phyloP scores from a whole-genome alignment of 2,888 invertebrate species.

The Eupithecia abbreviata region DNA sequence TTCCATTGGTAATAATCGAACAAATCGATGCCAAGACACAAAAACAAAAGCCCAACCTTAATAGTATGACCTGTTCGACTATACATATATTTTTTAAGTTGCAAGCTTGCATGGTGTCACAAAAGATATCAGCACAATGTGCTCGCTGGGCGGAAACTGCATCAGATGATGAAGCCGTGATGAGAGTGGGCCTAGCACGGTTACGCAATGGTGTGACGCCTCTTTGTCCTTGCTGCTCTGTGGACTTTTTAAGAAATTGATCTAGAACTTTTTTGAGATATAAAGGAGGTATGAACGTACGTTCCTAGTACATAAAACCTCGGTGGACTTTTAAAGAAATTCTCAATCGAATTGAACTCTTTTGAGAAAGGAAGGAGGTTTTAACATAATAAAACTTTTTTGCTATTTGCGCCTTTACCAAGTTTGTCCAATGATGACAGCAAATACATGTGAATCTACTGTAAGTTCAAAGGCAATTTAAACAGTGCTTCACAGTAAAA shows the following conservation, averaged over 20 bases:
- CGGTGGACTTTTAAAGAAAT: background rate
- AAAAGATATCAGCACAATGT: constrained; percentile 38
- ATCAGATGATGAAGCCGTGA: constrained; percentile 47
- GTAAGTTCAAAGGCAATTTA: background rate
- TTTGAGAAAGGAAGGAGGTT: background rate
- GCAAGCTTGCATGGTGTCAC: constrained; percentile 29
- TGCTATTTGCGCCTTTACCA: background rate
- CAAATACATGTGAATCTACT: constrained; percentile 9
- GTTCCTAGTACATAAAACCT: background rate
- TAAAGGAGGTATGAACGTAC: background rate
- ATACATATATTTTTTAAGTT: constrained; percentile 15
- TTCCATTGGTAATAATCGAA: background rate
- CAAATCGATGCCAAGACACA: background rate
- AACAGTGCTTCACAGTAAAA: constrained; percentile 22
- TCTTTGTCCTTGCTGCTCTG: constrained; percentile 14
- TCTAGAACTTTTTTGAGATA: background rate
- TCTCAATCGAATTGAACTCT: background rate
- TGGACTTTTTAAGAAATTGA: background rate
- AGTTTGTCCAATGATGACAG: background rate
- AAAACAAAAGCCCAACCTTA: constrained; percentile 17
- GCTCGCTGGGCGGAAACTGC: constrained; percentile 38
- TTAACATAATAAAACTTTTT: background rate
- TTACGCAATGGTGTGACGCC: constrained; percentile 25
- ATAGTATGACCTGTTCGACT: constrained; percentile 12
- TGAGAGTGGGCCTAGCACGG: constrained; percentile 42